Base-by-base conservation (phyloP, 2,797 vertebrate species). In the Acridotheres tristis region DNA sequence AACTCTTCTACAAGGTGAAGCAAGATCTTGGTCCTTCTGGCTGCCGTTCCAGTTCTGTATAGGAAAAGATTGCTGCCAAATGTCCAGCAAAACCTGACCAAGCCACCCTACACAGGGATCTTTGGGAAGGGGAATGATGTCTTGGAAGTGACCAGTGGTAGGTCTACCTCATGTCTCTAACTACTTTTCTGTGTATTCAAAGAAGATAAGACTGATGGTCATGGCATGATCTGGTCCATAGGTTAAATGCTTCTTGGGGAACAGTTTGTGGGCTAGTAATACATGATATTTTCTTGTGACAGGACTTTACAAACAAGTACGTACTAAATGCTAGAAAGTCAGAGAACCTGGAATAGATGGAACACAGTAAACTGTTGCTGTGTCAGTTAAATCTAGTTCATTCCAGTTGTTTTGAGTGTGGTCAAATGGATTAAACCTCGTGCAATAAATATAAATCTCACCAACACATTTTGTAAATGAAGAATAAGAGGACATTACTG, bases 171-270 rank as follows among this genome's bases (percentile, higher is more conserved):
- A 10, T 61, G 34, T 79, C 29, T 69, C 14, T 36, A 51, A 19
- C 17, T 73, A 2, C 34, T 76, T 85, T 67, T 48, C 36, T 74
- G 42, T 47, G 63, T 42, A 5, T 68, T 32, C 30, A 47, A 55
- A 88, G 59, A 87, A 10, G 50, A 30, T 13, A 45, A 25, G 30
- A 66, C 20, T 0, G 0, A 19, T 10, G 48, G 32, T 27, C 25
- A 3, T 57, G 53, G 34, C 11, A 3, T 74, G 38, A 36, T 25
- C 66, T 48, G 10, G 18, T 71, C n/a, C 16, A 16, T 27, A 54
- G 23, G 19, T 65, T 53, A 50, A 88, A 63, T 22, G 5, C 12
- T 69, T 77, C 36, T 10, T 26, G 20, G 18, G 18, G 25, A 67
- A 26, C 11, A 21, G 38, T 66, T 38, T 80, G 38, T 66, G 61